phyloP scores from a whole-genome alignment of 2,797 vertebrate genomes.

The Lutjanus campechanus region DNA sequence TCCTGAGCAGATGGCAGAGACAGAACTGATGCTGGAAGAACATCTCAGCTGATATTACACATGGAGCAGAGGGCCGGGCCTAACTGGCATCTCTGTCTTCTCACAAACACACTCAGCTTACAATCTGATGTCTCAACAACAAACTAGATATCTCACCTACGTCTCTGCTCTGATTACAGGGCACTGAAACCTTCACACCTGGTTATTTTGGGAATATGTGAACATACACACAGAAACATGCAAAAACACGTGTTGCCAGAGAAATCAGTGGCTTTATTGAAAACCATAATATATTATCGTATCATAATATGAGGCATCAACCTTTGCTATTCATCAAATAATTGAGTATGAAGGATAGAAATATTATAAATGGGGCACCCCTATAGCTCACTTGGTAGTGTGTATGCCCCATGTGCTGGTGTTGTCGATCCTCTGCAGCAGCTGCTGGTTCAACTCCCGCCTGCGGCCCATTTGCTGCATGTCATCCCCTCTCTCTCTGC shows the following conservation, averaged over 20 bases:
- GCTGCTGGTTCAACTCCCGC: too few species aligned
- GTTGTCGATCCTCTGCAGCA: too few species aligned
- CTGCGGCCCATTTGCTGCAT: too few species aligned
- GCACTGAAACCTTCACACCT: constrained; percentile 17
- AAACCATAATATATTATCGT: constrained; percentile 14
- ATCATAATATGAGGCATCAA: neutral
- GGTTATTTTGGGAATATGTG: constrained; percentile 35
- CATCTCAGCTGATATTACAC: constrained; percentile 21
- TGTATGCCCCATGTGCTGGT: too few species aligned
- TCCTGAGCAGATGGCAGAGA: neutral
- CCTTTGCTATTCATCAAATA: constrained; percentile 11
- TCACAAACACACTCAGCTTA: neutral
- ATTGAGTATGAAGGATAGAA: too few species aligned
- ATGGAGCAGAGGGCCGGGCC: constrained; percentile 33
- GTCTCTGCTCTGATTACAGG: constrained; percentile 26
- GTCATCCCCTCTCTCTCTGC: too few species aligned
- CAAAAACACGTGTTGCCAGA: neutral
- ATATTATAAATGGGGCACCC: too few species aligned
- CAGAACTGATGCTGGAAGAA: constrained; percentile 17
- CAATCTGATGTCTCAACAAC: constrained; percentile 40
- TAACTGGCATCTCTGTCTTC: constrained; percentile 18
- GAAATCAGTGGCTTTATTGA: neutral
- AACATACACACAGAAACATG: neutral
- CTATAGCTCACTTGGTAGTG: too few species aligned
- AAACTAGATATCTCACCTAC: constrained; percentile 50